Percentiles rank a stretch among this genome's conserved stretches.
Evolutionary conservation across 2,888 invertebrate species (phyloP).

Genomic region (Papilio protenor): DNA sequence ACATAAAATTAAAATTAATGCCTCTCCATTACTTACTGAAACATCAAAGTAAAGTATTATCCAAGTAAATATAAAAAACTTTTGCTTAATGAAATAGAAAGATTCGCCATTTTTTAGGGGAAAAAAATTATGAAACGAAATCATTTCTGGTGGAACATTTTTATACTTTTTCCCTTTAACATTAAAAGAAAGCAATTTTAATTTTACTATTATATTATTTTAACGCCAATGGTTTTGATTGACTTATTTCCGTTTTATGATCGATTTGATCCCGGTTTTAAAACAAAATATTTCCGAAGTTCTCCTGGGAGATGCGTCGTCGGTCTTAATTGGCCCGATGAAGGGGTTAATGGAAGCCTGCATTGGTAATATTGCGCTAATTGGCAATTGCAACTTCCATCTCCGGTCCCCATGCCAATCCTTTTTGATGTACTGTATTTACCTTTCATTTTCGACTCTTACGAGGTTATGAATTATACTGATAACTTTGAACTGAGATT

Average conservation of each 20-base stretch:
- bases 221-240: not conserved
- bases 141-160: not conserved
- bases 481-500: not conserved
- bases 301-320: constrained; percentile 27
- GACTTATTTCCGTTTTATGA: not conserved
- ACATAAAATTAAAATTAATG: constrained; percentile 39
- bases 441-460: not conserved
- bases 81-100: constrained; percentile 1
- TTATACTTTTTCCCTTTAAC: too few species aligned
- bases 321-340: constrained; percentile 47
- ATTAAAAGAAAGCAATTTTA: too few species aligned
- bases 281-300: constrained; percentile 22
- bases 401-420: constrained; percentile 63
- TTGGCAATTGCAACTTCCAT: constrained; percentile 78
- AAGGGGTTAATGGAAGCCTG: constrained; percentile 45
- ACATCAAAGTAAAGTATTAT: constrained; percentile 29
- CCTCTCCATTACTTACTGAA: constrained; percentile 14
- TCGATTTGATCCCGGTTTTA: not conserved
- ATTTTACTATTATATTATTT: not conserved
- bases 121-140: not conserved
- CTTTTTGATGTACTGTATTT: constrained; percentile 45
- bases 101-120: not conserved
- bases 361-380: constrained; percentile 68
- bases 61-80: not conserved
- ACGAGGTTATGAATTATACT: not conserved